Percentiles rank a stretch among this genome's conserved stretches.
Conservation (phyloP, 2,888 invertebrate species). For the Polietes domitor region DNA sequence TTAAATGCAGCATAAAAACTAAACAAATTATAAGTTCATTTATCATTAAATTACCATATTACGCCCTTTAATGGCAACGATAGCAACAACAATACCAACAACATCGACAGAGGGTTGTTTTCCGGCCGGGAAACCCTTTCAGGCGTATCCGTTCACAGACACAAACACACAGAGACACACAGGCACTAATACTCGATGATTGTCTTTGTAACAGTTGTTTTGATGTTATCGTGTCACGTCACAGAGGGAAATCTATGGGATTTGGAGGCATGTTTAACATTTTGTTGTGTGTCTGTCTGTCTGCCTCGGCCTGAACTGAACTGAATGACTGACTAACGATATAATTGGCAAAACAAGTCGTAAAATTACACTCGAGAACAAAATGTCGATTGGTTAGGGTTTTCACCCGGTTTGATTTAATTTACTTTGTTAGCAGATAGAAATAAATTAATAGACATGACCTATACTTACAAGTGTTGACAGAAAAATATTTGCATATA, state of each 20-base stretch:
- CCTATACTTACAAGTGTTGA: too few species aligned
- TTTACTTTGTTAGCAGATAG: too few species aligned
- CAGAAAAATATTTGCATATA: too few species aligned
- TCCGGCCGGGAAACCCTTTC: conserved; percentile 27
- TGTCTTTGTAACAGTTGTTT: conserved; percentile 59
- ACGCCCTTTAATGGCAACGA: conserved; percentile 30
- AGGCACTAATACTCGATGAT: conserved; percentile 41
- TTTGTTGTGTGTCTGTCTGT: background rate
- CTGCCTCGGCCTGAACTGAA: conserved; percentile 6
- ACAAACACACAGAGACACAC: background rate
- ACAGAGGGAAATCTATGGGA: conserved; percentile 27
- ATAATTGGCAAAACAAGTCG: conserved; percentile 69
- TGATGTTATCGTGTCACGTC: conserved; percentile 63
- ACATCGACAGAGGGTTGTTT: background rate
- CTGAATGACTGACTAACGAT: conserved; percentile 55
- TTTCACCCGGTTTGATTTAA: too few species aligned
- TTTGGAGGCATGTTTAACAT: conserved; percentile 20
- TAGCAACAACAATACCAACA: conserved; percentile 5
- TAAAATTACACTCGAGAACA: conserved; percentile 12
- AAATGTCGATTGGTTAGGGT: too few species aligned
- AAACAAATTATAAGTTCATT: conserved; percentile 59
- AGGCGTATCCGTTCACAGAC: background rate
- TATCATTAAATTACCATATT: conserved; percentile 59
- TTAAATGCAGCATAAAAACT: conserved; percentile 37
- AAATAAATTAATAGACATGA: too few species aligned